Base-by-base conservation (phyloP, 2,888 invertebrate species). In the Melolontha melolontha region DNA sequence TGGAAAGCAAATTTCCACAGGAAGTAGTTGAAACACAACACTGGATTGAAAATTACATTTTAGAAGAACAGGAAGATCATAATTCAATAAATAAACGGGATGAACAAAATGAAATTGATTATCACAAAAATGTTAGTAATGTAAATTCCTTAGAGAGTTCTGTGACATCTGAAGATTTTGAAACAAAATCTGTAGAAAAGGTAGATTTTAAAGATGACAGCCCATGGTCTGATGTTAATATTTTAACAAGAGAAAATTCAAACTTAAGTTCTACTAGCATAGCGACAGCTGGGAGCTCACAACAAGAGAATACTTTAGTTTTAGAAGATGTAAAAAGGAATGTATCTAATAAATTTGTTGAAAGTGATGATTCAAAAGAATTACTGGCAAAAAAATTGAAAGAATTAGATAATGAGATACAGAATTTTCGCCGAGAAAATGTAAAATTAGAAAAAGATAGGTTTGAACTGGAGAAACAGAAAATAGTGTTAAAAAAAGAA, bases 321-420 rank as follows among this genome's bases (percentile, higher is more conserved):
- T 44, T 22, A 11, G 52, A 64, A 44, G 14, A 17, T 2, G 67
- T 62, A 44, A 42, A 14, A 17, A 49, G 41, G 41, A 68, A 63
- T 39, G 34, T 40, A 8, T 11, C 14, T 5, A 42, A 6, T 34
- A 62, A 47, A 62, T 63, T 10, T 40, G 11, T 8, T 27, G 52
- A 64, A 41, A 80, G 79, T 81, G 39, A 63, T 44, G 44, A 41
- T 12, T 81, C 87, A 74, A 87, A 87, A 77, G 88, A 89, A 75
- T 78, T 88, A 51, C 77, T 90, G 70, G 88, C 89, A 80, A 85
- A 83, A 14, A 89, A 91, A 57, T 83, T 92, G 0, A 77, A 83
- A 47, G 91, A 91, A 78, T 81, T 93, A 42, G 91, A 92, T 82
- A 84, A 85, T 66, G 92, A 89, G 79, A 88, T 89, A 39, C 81